Evolutionary conservation across 2,888 invertebrate species (phyloP), one percentile per base, ranked within the genome.

Genomic region (Calliphora vomitoria): DNA sequence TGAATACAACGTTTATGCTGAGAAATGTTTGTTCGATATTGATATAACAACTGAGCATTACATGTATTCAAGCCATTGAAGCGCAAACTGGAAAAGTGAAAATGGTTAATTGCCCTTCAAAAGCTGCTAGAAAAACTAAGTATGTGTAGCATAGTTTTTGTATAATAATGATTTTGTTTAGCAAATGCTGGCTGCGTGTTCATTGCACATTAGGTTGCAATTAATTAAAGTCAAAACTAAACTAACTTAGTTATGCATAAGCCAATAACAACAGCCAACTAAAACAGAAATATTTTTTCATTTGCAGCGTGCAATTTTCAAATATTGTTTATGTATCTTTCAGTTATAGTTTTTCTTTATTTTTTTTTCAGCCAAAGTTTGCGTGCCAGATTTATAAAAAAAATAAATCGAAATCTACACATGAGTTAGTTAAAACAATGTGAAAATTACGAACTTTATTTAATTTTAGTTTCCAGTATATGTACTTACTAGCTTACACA

Each of bases 171-270:
- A 69, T 82, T 74, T 78, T 72, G 80, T 50, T 58, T 38, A 69
- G 82, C 44, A 78, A 82, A 74, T 82, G 79, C 76, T 44, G 58
- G 71, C 84, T 89, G 89, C 89, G 85, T 90, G 89, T 79, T 89
- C 86, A 83, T 71, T 83, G 80, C 79, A 64, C 89, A 89, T 85
- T 89, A 88, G 80, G 64, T 82, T 83, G 87, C 85, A 89, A 88
- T 84, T 88, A 89, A 86, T 88, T 88, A 80, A 87, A 88, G 82
- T 87, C 86, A 87, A 85, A 87, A 76, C 75, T 66, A 75, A 82
- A 64, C 71, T 81, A 85, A 76, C 47, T 60, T 64, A 78, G 72
- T 83, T 68, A 83, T 76, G 31, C 31, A 76, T 53, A 78, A 72
- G 31, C 35, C 35, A 71, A 69, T 50, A 79, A 53, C 41, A 69